Evolutionary conservation across 2,888 invertebrate species (phyloP).

Genomic region (Melikaiella ostensackeni): DNA sequence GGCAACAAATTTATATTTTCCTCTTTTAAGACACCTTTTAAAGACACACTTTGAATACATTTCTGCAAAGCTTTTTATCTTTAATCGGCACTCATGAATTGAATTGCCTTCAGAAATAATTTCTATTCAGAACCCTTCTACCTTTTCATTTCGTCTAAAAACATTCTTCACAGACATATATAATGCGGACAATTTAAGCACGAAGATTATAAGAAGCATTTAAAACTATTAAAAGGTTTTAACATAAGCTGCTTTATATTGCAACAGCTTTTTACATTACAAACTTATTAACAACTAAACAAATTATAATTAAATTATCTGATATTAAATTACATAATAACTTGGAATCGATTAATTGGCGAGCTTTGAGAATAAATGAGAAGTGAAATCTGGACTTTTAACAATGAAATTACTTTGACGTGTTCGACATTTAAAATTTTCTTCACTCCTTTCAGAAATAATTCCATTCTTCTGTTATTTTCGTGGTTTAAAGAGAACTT

Average conservation of each 20-base stretch:
- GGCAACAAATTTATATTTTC: neutral
- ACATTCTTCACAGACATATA: slow-evolving; percentile 12
- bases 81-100: slow-evolving; percentile 2
- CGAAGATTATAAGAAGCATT: slow-evolving; percentile 77
- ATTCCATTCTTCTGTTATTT: slow-evolving; percentile 16
- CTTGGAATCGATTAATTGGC: neutral
- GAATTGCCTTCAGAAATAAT: neutral
- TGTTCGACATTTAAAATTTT: neutral
- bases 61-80: neutral
- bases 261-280: neutral
- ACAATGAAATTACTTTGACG: slow-evolving; percentile 8
- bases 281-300: neutral
- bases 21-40: neutral
- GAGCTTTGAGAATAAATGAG: neutral
- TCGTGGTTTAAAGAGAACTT: slow-evolving; percentile 24
- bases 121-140: neutral
- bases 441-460: neutral
- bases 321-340: slow-evolving; percentile 16
- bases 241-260: neutral
- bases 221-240: slow-evolving; percentile 13
- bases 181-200: slow-evolving; percentile 23
- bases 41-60: neutral
- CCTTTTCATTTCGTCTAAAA: neutral
- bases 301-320: slow-evolving; percentile 13
- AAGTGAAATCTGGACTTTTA: neutral